phyloP scores from a whole-genome alignment of 2,113 vertebrate species.

The Aspidoscelis tigris region DNA sequence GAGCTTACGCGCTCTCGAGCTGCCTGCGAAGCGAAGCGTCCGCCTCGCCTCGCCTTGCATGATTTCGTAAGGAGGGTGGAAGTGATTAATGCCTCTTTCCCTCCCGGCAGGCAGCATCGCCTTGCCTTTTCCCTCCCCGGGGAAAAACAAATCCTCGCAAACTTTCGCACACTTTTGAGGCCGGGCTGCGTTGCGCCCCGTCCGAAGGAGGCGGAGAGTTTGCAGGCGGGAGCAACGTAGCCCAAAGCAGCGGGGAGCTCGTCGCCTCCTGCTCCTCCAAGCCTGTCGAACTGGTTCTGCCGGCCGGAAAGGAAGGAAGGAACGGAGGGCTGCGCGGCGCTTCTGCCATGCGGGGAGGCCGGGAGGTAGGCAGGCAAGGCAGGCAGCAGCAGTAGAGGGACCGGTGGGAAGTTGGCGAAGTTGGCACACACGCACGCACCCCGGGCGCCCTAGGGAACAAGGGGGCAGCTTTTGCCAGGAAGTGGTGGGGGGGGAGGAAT shows the following conservation, averaged over 20 bases:
- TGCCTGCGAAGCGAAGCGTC: background rate
- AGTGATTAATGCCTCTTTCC: conserved; percentile 9
- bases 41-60: background rate
- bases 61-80: background rate
- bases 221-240: background rate
- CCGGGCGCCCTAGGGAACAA: background rate
- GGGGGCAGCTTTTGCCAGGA: background rate
- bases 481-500: background rate
- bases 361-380: background rate
- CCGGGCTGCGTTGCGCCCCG: background rate
- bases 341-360: background rate
- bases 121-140: background rate
- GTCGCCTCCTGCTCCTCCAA: conserved; percentile 38
- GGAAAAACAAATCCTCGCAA: background rate
- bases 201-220: too few species aligned
- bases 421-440: background rate
- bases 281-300: conserved; percentile 70
- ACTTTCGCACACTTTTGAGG: background rate
- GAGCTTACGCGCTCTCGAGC: too few species aligned
- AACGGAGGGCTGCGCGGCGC: conserved; percentile 38
- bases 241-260: background rate
- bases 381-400: background rate
- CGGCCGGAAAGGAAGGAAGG: conserved; percentile 61
- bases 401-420: conserved; percentile 23
- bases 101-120: background rate